Conservation (phyloP, 2,888 invertebrate species). For the Globia sparganii region DNA sequence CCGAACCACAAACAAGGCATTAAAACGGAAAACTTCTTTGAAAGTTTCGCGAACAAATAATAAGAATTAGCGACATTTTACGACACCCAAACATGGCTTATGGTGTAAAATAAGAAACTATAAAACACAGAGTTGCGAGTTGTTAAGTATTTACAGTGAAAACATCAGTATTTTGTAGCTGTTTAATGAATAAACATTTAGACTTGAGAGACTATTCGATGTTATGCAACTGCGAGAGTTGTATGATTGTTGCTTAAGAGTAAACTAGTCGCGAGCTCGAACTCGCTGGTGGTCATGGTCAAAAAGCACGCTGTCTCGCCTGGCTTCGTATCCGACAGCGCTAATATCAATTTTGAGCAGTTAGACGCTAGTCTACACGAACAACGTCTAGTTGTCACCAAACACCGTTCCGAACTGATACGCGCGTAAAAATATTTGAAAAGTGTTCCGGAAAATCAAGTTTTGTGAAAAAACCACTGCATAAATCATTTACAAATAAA, state of each 20-base stretch:
- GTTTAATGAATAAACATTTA: conserved; percentile 69
- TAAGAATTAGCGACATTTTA: conserved; percentile 80
- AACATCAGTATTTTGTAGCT: conserved; percentile 65
- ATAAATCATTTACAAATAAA: no score
- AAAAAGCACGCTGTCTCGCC: no score
- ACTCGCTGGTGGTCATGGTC: no score
- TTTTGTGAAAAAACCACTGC: no score
- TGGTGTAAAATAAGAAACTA: conserved; percentile 70
- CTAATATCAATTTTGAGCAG: no score
- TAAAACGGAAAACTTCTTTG: conserved; percentile 55
- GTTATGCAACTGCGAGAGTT: conserved; percentile 31
- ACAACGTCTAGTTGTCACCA: no score
- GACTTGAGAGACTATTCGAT: conserved; percentile 36
- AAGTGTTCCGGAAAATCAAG: no score
- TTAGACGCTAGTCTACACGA: no score
- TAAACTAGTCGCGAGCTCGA: no score
- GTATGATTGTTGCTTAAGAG: conserved; percentile 2
- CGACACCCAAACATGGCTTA: conserved; percentile 71
- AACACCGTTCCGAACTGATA: no score
- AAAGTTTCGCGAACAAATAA: conserved; percentile 80
- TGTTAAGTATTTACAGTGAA: conserved; percentile 75
- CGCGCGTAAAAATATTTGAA: no score
- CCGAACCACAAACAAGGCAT: conserved; percentile 45
- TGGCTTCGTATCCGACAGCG: no score
- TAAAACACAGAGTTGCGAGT: conserved; percentile 72